phyloP scores from a whole-genome alignment of 2,888 invertebrate species.

The Tinea semifulvella region DNA sequence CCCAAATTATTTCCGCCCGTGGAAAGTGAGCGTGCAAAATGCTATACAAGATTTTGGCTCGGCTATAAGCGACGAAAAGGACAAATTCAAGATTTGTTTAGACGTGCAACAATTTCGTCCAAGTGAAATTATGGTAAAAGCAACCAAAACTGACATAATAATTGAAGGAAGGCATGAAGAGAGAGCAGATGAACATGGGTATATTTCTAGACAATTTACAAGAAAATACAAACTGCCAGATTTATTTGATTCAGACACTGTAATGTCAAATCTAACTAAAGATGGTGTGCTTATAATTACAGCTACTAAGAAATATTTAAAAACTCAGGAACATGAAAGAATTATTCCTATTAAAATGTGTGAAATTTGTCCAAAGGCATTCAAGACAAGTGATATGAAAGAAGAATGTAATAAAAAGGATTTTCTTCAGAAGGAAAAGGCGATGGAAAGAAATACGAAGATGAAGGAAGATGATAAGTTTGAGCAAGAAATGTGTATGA shows the following conservation, averaged over 20 bases:
- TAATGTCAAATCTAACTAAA: conserved; percentile 33
- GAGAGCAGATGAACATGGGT: conserved; percentile 51
- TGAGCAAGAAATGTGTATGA: not conserved
- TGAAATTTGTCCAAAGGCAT: conserved; percentile 19
- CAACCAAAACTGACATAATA: conserved; percentile 66
- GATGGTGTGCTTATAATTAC: conserved; percentile 33
- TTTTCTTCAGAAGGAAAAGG: not conserved
- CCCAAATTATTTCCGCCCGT: conserved; percentile 30
- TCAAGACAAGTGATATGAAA: not conserved
- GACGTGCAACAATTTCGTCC: conserved; percentile 76
- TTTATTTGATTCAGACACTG: conserved; percentile 28
- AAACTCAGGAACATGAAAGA: conserved; percentile 25
- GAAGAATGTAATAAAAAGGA: not conserved
- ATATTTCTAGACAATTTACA: conserved; percentile 50
- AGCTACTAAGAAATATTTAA: conserved; percentile 24
- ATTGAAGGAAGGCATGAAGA: conserved; percentile 67
- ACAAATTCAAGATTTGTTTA: conserved; percentile 63
- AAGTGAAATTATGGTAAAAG: conserved; percentile 74
- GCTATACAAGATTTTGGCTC: conserved; percentile 29
- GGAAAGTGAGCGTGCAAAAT: conserved; percentile 27
- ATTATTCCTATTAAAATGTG: conserved; percentile 32
- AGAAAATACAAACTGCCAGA: conserved; percentile 50
- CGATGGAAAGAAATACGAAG: not conserved
- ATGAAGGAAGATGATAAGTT: not conserved
- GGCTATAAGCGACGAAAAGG: conserved; percentile 30